Evolutionary conservation across 2,797 vertebrate genomes (phyloP).

Genomic region (Phaenicophaeus curvirostris): DNA sequence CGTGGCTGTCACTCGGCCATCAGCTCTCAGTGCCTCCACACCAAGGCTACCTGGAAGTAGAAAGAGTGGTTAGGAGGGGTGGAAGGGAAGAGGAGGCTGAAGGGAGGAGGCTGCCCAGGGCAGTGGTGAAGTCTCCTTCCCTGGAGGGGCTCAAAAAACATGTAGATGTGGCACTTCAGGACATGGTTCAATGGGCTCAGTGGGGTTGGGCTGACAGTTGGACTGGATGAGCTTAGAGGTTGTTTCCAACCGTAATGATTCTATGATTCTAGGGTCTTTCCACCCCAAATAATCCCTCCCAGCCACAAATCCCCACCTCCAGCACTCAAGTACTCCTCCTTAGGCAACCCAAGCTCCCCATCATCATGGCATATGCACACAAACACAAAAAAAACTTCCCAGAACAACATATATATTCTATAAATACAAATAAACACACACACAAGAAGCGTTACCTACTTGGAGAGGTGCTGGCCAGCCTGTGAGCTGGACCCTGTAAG

Average conservation of each 20-base stretch:
- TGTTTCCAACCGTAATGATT: too few species aligned
- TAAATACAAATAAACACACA: not conserved
- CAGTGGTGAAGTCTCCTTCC: too few species aligned
- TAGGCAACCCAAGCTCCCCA: not conserved
- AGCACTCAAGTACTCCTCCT: not conserved
- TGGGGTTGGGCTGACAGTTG: too few species aligned
- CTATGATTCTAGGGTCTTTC: not conserved
- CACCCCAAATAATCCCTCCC: rapidly evolving
- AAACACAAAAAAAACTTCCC: rapidly evolving
- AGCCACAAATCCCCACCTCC: not conserved
- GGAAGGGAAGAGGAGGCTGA: too few species aligned
- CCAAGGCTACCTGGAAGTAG: slow-evolving; percentile 47
- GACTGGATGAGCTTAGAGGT: too few species aligned
- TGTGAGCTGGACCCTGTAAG: slow-evolving; percentile 83
- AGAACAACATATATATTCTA: rapidly evolving
- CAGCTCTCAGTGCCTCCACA: not conserved
- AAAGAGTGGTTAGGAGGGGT: not conserved
- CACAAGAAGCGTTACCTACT: slow-evolving; percentile 75
- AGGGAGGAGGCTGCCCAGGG: too few species aligned
- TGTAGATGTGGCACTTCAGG: too few species aligned
- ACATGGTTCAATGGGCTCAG: too few species aligned
- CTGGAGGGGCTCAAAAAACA: too few species aligned
- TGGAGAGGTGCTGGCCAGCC: slow-evolving; percentile 79
- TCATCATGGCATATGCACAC: rapidly evolving
- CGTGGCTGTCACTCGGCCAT: not conserved